Conservation (phyloP, 2,113 vertebrate genomes). For the Craseonycteris thonglongyai region DNA sequence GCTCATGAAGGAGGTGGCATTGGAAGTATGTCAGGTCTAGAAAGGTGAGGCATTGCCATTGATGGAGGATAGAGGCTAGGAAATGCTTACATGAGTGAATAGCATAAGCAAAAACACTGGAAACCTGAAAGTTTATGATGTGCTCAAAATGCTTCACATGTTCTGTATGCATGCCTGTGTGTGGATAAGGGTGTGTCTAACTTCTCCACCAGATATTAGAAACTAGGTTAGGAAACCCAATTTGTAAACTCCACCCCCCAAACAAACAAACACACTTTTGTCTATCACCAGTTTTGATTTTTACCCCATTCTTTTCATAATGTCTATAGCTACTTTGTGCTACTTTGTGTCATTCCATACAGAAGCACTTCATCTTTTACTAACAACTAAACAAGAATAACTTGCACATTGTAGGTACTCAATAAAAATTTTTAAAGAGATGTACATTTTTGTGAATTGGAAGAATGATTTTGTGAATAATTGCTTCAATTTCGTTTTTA, state of each 20-base stretch:
- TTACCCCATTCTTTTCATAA: not conserved
- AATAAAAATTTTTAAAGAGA: not conserved
- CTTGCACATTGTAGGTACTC: not conserved
- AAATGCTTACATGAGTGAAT: not conserved
- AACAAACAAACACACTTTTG: not conserved
- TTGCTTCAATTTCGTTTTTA: not conserved
- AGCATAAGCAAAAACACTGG: not conserved
- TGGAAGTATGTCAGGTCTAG: not conserved
- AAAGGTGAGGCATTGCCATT: fast-evolving
- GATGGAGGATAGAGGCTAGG: not conserved
- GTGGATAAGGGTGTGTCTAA: not conserved
- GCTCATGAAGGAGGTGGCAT: not conserved
- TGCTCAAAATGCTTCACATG: not conserved
- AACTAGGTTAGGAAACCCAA: not conserved
- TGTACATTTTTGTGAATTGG: not conserved
- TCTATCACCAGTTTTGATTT: not conserved
- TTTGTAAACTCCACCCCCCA: not conserved
- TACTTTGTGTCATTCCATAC: not conserved
- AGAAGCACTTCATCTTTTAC: not conserved
- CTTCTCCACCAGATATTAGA: not conserved
- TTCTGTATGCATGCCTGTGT: not conserved
- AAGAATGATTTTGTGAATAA: not conserved
- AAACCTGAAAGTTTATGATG: not conserved
- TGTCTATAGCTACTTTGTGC: not conserved
- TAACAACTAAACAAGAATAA: not conserved